Percentiles rank a stretch among this genome's conserved stretches.
Evolutionary conservation across 2,113 vertebrate species (phyloP).

Genomic region (Grammomys dolichurus): DNA sequence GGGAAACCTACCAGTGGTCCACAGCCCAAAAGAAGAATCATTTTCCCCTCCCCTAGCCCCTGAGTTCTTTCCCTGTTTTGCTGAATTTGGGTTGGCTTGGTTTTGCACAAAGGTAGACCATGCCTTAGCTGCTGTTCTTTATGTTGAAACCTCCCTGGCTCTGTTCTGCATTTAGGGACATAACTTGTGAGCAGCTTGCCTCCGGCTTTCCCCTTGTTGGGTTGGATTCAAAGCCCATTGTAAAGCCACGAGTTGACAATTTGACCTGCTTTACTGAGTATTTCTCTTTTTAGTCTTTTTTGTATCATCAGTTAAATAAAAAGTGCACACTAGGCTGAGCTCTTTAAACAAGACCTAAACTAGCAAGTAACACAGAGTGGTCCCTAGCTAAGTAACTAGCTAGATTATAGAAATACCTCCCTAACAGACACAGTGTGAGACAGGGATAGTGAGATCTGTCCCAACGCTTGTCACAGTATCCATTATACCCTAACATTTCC

Average conservation of each 20-base stretch:
- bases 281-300: neutral
- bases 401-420: neutral
- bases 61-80: too few species aligned
- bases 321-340: constrained; percentile 15
- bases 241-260: constrained; percentile 52
- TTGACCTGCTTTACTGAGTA: constrained; percentile 5
- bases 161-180: constrained; percentile 32
- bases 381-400: neutral
- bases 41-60: neutral
- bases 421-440: neutral
- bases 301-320: constrained; percentile 64
- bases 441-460: neutral
- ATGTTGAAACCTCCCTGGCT: neutral
- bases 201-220: constrained; percentile 58
- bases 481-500: neutral
- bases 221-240: constrained; percentile 55
- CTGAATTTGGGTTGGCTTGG: neutral
- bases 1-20: neutral
- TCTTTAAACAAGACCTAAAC: constrained; percentile 25
- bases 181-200: constrained; percentile 34
- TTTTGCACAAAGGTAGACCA: neutral
- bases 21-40: neutral
- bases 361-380: neutral
- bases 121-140: neutral
- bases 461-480: neutral